A percentile compares a stretch with the other conserved stretches of the same genome.
Evolutionary conservation across 2,113 vertebrate genomes (phyloP).

Genomic region (Pimephales promelas): DNA sequence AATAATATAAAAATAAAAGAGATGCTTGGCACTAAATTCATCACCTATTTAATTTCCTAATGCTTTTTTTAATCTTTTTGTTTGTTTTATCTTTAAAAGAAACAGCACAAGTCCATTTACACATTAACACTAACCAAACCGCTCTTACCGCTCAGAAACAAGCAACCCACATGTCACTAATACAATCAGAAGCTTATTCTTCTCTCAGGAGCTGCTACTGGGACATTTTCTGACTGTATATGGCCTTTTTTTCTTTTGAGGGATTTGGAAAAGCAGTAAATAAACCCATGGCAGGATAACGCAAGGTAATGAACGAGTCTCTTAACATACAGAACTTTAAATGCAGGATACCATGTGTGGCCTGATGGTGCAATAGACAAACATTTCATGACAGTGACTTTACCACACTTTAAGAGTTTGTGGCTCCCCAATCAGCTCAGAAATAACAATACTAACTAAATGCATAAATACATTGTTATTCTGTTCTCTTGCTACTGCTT

Average conservation of each 20-base stretch:
- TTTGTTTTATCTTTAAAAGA: background rate
- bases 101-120: background rate
- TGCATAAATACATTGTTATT: background rate
- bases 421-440: background rate
- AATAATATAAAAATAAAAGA: background rate
- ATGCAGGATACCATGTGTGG: background rate
- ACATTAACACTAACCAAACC: background rate
- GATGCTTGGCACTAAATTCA: background rate
- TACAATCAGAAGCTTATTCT: background rate
- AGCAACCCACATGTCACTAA: background rate
- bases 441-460: background rate
- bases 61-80: background rate
- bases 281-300: background rate
- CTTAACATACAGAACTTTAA: background rate
- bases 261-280: constrained; percentile 20
- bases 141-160: background rate
- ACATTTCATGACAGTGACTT: background rate
- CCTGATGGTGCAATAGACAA: background rate
- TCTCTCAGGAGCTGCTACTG: constrained; percentile 15
- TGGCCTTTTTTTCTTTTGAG: constrained; percentile 20
- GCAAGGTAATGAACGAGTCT: background rate
- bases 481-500: background rate
- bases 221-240: constrained; percentile 11
- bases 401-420: background rate
- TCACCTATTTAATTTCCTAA: background rate